Evolutionary conservation across 2,113 vertebrate genomes (phyloP).

Genomic region (Sphaerodactylus townsendi): DNA sequence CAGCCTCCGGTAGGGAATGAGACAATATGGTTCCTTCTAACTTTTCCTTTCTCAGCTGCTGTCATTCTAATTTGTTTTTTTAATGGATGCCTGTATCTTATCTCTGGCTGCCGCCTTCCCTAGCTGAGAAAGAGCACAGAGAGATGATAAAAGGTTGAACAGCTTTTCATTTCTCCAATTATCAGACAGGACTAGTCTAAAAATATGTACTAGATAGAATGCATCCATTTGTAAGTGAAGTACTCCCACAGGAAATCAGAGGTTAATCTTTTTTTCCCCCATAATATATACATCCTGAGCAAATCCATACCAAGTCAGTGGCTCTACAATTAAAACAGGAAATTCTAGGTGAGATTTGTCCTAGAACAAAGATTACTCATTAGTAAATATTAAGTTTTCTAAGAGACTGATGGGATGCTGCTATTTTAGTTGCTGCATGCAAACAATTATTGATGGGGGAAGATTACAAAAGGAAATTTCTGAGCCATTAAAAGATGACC

Average conservation of each 20-base stretch:
- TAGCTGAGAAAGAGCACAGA: neutral
- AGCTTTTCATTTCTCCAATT: neutral
- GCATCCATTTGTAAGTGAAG: neutral
- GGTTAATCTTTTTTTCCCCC: neutral
- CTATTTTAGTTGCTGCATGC: neutral
- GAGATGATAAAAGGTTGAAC: neutral
- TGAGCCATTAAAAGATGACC: too few relatives aligned
- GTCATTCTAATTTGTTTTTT: neutral
- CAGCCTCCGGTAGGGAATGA: neutral
- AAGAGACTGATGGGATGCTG: neutral
- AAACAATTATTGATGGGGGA: neutral
- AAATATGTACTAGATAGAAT: neutral
- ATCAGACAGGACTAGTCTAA: neutral
- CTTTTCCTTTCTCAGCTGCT: neutral
- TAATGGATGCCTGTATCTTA: neutral
- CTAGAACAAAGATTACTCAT: neutral
- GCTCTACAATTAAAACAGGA: neutral
- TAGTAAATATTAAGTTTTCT: neutral
- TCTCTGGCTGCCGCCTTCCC: neutral
- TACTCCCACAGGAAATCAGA: neutral
- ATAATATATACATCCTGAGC: neutral
- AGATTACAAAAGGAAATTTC: too few relatives aligned
- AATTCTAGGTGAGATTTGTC: neutral
- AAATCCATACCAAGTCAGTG: neutral
- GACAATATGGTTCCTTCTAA: neutral